A percentile compares a stretch with the other conserved stretches of the same genome.
Evolutionary conservation across 2,797 vertebrate genomes (phyloP).

Genomic region (Schizopygopsis pylzovi): DNA sequence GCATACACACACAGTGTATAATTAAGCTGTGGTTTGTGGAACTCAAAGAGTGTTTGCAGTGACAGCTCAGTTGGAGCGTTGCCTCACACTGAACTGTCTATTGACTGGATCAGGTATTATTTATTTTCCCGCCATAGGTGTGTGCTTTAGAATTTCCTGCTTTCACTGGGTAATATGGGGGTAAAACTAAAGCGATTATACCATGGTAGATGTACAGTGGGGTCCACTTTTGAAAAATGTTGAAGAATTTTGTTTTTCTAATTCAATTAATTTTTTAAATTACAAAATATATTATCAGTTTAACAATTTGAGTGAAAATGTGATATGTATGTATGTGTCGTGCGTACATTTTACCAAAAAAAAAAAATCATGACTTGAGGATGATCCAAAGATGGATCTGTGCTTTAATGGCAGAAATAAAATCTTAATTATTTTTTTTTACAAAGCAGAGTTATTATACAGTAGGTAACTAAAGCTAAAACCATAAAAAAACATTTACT

Average conservation of each 20-base stretch:
- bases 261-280: neutral
- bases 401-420: neutral
- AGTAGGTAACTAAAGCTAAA: neutral
- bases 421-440: neutral
- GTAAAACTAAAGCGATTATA: neutral
- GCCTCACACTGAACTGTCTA: conserved; percentile 30
- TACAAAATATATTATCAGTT: neutral
- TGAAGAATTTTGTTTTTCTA: neutral
- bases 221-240: neutral
- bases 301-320: neutral
- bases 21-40: conserved; percentile 49
- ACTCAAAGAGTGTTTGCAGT: conserved; percentile 29
- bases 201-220: neutral
- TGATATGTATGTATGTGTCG: no score
- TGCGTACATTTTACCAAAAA: no score
- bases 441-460: neutral
- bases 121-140: neutral
- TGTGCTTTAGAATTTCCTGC: neutral
- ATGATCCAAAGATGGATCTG: neutral
- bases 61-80: conserved; percentile 35
- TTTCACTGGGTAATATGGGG: neutral
- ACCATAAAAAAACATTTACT: neutral
- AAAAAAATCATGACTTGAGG: neutral
- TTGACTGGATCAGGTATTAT: conserved; percentile 17
- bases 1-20: conserved; percentile 27